Percentiles rank a stretch among this genome's conserved stretches.
These are phyloP conservation scores for Pteropus alecto DNA, from an alignment of 2,113 vertebrate genomes.

Conservation along the genomic window DNA sequence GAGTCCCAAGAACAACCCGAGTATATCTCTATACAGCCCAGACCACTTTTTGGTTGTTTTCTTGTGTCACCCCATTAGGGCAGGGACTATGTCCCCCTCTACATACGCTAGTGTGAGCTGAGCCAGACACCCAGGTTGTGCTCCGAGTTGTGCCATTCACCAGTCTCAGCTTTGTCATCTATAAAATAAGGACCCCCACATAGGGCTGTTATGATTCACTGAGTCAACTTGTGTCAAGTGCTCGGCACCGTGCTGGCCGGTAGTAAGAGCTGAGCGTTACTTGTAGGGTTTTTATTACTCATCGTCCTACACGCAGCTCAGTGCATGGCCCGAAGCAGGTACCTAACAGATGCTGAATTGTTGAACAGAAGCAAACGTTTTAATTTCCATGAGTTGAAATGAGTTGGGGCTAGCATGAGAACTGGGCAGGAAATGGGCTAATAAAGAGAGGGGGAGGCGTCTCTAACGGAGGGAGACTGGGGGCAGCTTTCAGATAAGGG, in stretches of 20 bases:
- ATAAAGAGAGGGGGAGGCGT: rapidly evolving
- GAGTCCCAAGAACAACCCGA: background rate
- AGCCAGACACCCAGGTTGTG: background rate
- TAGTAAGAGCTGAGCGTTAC: background rate
- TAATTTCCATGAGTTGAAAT: background rate
- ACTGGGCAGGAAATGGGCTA: background rate
- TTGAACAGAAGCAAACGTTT: background rate
- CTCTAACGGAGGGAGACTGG: background rate
- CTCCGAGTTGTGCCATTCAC: background rate
- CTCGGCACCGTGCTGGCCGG: rapidly evolving
- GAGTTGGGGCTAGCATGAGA: background rate
- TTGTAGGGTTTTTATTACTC: background rate
- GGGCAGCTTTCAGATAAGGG: background rate
- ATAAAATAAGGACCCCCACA: background rate
- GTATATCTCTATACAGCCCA: background rate
- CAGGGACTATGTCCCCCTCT: background rate
- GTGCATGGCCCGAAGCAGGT: background rate
- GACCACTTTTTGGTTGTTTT: background rate
- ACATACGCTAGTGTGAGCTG: background rate
- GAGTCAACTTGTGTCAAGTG: rapidly evolving
- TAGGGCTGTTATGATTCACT: background rate
- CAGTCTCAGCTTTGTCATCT: background rate
- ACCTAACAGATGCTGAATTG: background rate
- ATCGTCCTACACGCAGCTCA: background rate
- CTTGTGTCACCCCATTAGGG: background rate